Evolutionary conservation across 2,888 invertebrate genomes (phyloP), one percentile per base, ranked within the genome.

Genomic region (Asteroscopus sphinx): DNA sequence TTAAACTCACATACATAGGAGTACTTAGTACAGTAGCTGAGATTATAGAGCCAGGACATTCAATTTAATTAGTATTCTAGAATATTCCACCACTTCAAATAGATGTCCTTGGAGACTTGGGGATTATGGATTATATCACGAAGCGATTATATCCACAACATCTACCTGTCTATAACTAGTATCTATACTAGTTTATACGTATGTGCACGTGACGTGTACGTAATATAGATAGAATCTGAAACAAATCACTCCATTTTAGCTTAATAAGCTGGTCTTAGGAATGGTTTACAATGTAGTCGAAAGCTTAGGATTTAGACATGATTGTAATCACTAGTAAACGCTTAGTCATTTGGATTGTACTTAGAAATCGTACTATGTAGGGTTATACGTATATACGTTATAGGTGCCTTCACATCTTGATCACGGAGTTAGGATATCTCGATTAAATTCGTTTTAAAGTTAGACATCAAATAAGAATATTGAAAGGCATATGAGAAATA

Each of bases 11-110:
- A 21, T 21, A 21, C 21, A 6, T 21, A 21, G 21, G 0, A 21
- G 21, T 3, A 21, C 21, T 21, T 21, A 21, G 21, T 21, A 21
- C n/a, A n/a, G n/a, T n/a, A n/a, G n/a, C n/a, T n/a, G n/a, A n/a
- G n/a, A n/a, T n/a, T n/a, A 30, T 13, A 32, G 6, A 35, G 9
- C 15, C 1, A 26, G 2, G 2, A 17, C 44, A 37, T 36, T 45
- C 6, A 21, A 45, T 8, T 16, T 35, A 32, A 5, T 25, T 21
- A 3, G 1, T 6, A 35, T 35, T 42, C 9, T 26, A 33, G 32
- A 51, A 51, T 41, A 51, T 26, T 30, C 17, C 8, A 41, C 12
- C 2, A 51, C 16, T 26, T 16, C 15, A 42, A 36, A 17, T 42
- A 26, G 5, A 25, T 32, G 37, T 30, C 3, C 15, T 28, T 3